Conservation (phyloP, 2,888 invertebrate species). For the Eupithecia vulgata region DNA sequence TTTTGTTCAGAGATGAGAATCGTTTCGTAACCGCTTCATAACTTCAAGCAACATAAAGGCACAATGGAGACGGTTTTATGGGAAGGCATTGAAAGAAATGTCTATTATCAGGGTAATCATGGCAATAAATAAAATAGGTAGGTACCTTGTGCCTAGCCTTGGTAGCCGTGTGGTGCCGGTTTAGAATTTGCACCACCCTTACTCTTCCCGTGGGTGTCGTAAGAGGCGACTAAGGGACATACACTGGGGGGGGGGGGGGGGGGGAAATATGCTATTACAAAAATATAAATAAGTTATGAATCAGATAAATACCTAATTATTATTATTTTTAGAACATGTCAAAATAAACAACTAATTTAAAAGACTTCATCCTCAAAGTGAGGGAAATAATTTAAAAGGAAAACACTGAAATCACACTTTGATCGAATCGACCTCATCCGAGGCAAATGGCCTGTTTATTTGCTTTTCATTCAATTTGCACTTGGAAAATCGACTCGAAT, state of each 20-base stretch:
- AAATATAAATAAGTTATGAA: background rate
- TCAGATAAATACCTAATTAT: background rate
- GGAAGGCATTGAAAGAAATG: conserved; percentile 21
- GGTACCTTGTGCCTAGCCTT: no score
- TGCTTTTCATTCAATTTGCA: conserved; percentile 21
- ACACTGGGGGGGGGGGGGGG: no score
- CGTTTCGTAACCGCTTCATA: conserved; percentile 1
- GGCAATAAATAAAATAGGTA: background rate
- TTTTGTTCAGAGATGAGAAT: conserved; percentile 19
- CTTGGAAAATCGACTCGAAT: conserved; percentile 14
- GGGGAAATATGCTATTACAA: no score
- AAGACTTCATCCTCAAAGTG: background rate
- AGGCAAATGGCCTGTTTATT: conserved; percentile 28
- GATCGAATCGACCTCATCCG: conserved; percentile 22
- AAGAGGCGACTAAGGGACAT: no score
- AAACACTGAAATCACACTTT: conserved; percentile 25
- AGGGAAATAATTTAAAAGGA: conserved; percentile 19
- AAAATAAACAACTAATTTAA: background rate
- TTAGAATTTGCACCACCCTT: no score
- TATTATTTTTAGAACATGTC: background rate
- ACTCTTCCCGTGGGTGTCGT: no score
- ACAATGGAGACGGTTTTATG: conserved; percentile 16
- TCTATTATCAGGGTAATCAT: background rate
- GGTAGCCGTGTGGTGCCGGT: no score
- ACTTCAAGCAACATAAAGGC: background rate